These are phyloP conservation scores for Stratiolaelaps scimitus DNA, from an alignment of 1,140 invertebrate species.

Conservation along the genomic window DNA sequence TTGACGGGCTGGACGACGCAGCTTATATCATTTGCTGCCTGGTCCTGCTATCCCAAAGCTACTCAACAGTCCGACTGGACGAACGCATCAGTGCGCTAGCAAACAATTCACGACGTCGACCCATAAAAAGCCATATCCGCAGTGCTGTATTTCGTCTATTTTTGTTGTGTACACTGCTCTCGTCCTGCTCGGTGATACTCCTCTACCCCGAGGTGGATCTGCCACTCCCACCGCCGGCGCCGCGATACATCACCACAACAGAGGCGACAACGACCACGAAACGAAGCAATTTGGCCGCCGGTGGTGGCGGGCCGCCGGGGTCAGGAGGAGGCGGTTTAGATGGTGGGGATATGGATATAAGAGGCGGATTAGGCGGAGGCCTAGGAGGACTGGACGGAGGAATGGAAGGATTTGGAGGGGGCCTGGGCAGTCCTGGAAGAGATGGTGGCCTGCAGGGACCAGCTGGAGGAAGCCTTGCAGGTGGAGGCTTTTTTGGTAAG, in stretches of 20 bases:
- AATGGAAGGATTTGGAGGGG: neutral
- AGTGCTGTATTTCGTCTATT: neutral
- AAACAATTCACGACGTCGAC: neutral
- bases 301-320: neutral
- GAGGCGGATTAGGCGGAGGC: neutral
- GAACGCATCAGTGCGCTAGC: neutral
- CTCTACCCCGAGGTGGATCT: neutral
- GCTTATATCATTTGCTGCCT: neutral
- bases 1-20: slow-evolving; percentile 11
- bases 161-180: neutral
- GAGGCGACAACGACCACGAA: slow-evolving; percentile 6
- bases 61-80: slow-evolving; percentile 9
- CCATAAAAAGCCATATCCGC: neutral
- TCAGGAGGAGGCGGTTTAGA: neutral
- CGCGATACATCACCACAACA: slow-evolving; percentile 16
- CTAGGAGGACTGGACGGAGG: neutral
- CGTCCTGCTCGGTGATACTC: slow-evolving; percentile 1
- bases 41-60: neutral
- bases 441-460: neutral
- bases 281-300: slow-evolving; percentile 2
- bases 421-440: neutral
- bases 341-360: neutral
- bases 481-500: neutral
- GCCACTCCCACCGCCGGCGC: neutral
- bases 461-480: neutral